Evolutionary conservation across 2,797 vertebrate species (phyloP), one percentile per base, ranked within the genome.

Genomic region (Alca torda): DNA sequence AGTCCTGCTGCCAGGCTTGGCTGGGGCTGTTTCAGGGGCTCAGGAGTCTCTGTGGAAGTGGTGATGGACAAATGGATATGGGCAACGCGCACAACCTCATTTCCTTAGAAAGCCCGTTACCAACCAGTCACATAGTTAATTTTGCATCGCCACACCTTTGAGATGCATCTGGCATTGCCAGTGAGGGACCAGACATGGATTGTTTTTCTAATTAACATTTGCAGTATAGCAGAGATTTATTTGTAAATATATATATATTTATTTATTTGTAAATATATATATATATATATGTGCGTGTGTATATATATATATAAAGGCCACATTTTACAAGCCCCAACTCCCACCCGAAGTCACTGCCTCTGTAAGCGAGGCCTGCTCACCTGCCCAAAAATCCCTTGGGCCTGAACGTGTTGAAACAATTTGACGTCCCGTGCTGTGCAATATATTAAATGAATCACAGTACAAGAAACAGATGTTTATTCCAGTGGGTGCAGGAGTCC

Each of bases 381-480:
- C 87, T 92, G 84, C 60, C 7, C 6, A 86, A 78, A 87, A 87
- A 87, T 73, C 81, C 37, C 50, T 60, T 51, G 39, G 51, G 89
- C 54, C 61, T 73, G 59, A 86, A 89, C 0, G 18, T 91, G 76
- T 81, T 92, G 82, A 96, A 94, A 90, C 73, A 76, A 77, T 91
- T 89, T 91, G 82, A 61, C 57, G 41, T 87, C 87, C 61, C 1
- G 0, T 63, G 54, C 89, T 63, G 67, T 84, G 61, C 51, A 81
- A 78, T 78, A 28, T 93, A 87, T 89, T 89, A 87, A 88, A 91
- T 5, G 16, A 92, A 91, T 91, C 65, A 45, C 50, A 75, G 61
- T 72, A 84, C 59, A 73, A 89, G 91, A 95, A 96, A 93, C 90
- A 96, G 89, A 91, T 96, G 92, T 88, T 94, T 95, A 92, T 84